Base-by-base conservation (phyloP, 2,888 invertebrate genomes). In the Acrobasis repandana region DNA sequence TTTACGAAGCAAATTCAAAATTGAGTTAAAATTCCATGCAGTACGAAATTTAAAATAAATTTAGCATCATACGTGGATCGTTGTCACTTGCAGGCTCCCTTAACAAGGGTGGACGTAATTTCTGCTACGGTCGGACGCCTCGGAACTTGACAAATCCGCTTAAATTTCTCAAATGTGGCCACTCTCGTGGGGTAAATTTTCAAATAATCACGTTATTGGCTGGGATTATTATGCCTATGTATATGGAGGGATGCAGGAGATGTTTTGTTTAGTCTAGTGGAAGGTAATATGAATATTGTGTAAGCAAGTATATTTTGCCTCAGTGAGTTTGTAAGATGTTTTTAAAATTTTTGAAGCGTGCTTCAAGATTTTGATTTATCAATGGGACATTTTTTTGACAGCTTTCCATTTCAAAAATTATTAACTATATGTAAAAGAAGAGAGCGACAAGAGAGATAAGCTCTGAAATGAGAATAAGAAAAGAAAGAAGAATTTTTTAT, bases 21-120 rank as follows among this genome's bases (percentile, higher is more conserved):
- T 14, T 5, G 49, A 20, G 49, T 49, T n/a, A 16, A 33, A 52
- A 46, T 58, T 56, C 68, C 62, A 63, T 57, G 9, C 43, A 51
- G 58, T 61, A 38, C 20, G 14, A 43, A 54, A 16, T 54, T 38
- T 38, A 9, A 38, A 54, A 54, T 28, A 33, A n/a, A 46, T 56
- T 56, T 56, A 15, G 9, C 46, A 46, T 56, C 33, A 56, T n/a
- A 43, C 38, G 15, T 11, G 64, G 61, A 60, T 61, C 56, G 71
- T 69, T 86, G 85, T 85, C 86, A 84, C 68, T 75, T 66, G 69
- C 85, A 86, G 80, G 64, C 66, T 67, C 36, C 63, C 43, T 67
- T 80, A 81, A 82, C 79, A 76, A 81, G 86, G 84, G 86, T 83
- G 77, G 76, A 76, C 79, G 76, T 80, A 78, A 84, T 83, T 81